These are phyloP conservation scores for Cavia porcellus DNA, from an alignment of 2,113 vertebrate genomes.

Conservation along the genomic window DNA sequence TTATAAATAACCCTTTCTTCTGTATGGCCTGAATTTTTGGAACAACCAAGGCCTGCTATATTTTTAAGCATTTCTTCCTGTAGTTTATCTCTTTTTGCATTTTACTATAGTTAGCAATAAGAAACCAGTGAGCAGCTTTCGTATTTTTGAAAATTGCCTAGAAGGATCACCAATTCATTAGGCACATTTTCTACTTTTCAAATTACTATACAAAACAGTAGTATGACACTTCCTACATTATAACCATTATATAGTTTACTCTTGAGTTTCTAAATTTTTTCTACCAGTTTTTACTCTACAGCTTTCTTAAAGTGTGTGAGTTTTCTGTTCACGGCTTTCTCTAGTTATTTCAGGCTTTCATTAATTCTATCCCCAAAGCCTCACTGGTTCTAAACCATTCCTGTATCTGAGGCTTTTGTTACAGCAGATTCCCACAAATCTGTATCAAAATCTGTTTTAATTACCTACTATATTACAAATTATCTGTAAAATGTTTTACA, in stretches of 20 bases:
- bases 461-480: not conserved
- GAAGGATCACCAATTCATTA: not conserved
- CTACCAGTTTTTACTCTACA: not conserved
- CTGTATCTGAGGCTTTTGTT: slow-evolving; percentile 5
- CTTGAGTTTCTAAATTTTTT: not conserved
- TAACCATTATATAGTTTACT: slow-evolving; percentile 6
- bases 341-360: not conserved
- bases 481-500: slow-evolving; percentile 3
- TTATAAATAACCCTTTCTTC: not conserved
- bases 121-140: not conserved
- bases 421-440: not conserved
- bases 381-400: not conserved
- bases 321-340: not conserved
- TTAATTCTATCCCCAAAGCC: not conserved
- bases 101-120: not conserved
- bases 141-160: not conserved
- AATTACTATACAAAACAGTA: not conserved
- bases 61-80: slow-evolving; percentile 40
- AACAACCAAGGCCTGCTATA: not conserved
- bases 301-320: not conserved
- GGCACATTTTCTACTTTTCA: not conserved
- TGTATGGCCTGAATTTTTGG: not conserved
- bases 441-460: not conserved
- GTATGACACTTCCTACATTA: not conserved
- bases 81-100: not conserved